Evolutionary conservation across 2,888 invertebrate genomes (phyloP), one percentile per base, ranked within the genome.

Genomic region (Cenopis cana): DNA sequence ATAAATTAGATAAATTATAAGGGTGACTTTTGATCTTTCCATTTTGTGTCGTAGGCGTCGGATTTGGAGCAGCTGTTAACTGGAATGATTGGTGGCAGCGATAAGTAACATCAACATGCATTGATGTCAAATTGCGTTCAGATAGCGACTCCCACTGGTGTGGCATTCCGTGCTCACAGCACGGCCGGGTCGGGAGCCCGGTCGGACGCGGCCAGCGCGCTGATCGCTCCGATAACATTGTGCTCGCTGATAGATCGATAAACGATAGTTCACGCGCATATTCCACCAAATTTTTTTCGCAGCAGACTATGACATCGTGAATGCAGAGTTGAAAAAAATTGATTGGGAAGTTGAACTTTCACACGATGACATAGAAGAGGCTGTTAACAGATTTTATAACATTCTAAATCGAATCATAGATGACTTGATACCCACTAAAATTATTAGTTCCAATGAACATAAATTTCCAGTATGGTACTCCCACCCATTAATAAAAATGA

Each of bases 211-310:
- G 56, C 50, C 56, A 29, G 59, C 54, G 52, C 38, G 46, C 50
- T 73, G 79, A 79, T 80, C 76, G 70, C 76, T 68, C 57, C 73
- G 88, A 87, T 88, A 87, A 81, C 86, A 88, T 87, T 88, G 86
- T 88, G 78, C 74, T 65, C 77, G 76, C 76, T 80, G 85, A 86
- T 87, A 81, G 77, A 80, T 80, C 81, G 83, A 86, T 86, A 87
- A 82, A 81, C 77, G 77, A 77, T 77, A 68, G 71, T 64, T 74
- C 73, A 72, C 61, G 69, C 73, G 71, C 62, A 68, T n/a, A 46
- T 59, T 50, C 36, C 24, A 24, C 29, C 41, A 49, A 68, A n/a
- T n/a, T n/a, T n/a, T n/a, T n/a, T n/a, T n/a, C n/a, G n/a, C n/a
- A n/a, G n/a, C n/a, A n/a, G n/a, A n/a, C n/a, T n/a, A n/a, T n/a